Base-by-base conservation (phyloP, 2,797 vertebrate species). In the Harpagifer antarcticus region DNA sequence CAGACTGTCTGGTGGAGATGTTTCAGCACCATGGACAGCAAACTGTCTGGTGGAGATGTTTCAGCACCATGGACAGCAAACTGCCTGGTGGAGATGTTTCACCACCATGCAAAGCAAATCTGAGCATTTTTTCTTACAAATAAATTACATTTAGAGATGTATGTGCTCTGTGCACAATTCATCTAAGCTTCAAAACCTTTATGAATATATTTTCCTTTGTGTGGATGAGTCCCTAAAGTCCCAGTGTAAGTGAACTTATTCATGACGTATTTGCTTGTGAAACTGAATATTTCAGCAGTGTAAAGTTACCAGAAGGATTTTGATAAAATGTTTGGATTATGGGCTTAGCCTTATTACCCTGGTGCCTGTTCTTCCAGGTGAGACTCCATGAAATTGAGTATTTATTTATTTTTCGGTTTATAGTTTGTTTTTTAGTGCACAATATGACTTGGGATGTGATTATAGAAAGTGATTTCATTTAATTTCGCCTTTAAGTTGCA, bases 1-100 rank as follows among this genome's bases (percentile, higher is more conserved):
- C 33, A 3, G 27, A 27, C 0, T 27, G 23, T 27, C 3, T 27
- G 27, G 3, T 1, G 3, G 27, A 20, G 13, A 64, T 15, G n/a
- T 56, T 81, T 76, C 65, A 81, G 72, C 40, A 19, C 50, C 54
- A 47, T 15, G 7, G 27, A 4, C 33, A 23, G 20, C 33, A 8
- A 4, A 33, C 6, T 8, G 33, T 1, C 1, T 33, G 5, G 6
- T 8, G 5, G 33, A 33, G 1, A 5, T 33, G 33, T 1, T 49
- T 70, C 63, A 53, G 40, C 14, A 17, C 40, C 20, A 37, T 15
- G 10, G 15, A 4, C 16, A 23, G 20, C 33, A 4, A 27, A 27
- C 3, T 4, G 27, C 1, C 0, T 27, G 27, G 3, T 0, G 3
- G 27, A 20, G 15, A 61, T 33, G 33, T 6, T 49, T 70, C 63